Base-by-base conservation (phyloP, 2,888 invertebrate species). In the Elysia crispata region DNA sequence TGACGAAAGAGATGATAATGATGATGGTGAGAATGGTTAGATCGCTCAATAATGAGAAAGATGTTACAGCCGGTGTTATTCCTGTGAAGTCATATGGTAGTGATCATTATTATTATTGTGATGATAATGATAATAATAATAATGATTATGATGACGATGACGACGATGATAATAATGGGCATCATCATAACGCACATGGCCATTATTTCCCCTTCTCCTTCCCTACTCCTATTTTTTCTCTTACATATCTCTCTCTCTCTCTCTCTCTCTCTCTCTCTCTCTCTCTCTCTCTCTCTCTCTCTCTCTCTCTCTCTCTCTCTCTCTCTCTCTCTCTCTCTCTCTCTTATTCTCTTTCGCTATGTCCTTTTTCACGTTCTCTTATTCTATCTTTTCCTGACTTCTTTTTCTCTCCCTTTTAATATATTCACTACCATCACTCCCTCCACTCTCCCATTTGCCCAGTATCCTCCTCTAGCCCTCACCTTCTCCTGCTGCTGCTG, bases 401-500 rank as follows among this genome's bases (percentile, higher is more conserved):
- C 54, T 77, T 30, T 77, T 54, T 54, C 76, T 64, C 33, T n/a
- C n/a, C 23, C 64, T 76, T 64, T 64, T 41, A 41, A 41, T 41
- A 41, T 41, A 41, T 41, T 41, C 11, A 3, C 11, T 11, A 18
- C 76, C 20, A 23, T 64, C 3, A 20, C 15, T n/a, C 64, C 41
- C 31, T 6, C 41, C 23, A 23, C 3, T 67, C 54, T 54, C 18
- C 54, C 54, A n/a, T n/a, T n/a, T n/a, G n/a, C n/a, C n/a, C n/a
- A n/a, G n/a, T n/a, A n/a, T 18, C 54, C 54, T 54, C 18, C 33
- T 50, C 50, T 49, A 15, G 3, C 50, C 23, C 49, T 72, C 82
- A 91, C 91, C 89, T 91, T 91, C 80, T 91, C 90, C 77, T 98
- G 98, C 92, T 98, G 98, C 90, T 98, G 97, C 95, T 98, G 97